These are phyloP conservation scores for Meandrina meandrites DNA, from an alignment of 92 coral and sea anemone genomes.

Conservation along the genomic window DNA sequence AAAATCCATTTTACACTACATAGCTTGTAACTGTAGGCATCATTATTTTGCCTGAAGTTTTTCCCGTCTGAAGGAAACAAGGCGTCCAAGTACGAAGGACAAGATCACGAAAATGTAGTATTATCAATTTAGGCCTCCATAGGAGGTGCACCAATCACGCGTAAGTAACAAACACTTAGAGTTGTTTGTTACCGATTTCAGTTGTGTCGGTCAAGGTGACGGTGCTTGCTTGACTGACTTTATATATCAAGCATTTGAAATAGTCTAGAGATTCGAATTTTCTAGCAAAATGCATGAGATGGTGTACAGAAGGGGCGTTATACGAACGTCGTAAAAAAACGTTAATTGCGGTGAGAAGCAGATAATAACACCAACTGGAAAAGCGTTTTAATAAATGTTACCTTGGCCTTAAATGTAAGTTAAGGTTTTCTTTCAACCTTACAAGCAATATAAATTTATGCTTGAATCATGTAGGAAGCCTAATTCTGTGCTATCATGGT, in stretches of 20 bases:
- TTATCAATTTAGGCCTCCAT: constrained; percentile 6
- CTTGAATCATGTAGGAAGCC: neutral
- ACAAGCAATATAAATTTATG: neutral
- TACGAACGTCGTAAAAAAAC: neutral
- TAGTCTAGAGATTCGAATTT: neutral
- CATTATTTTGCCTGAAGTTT: neutral
- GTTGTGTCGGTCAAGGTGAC: constrained; percentile 22
- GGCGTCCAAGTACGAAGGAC: neutral
- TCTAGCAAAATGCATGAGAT: neutral
- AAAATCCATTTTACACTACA: neutral
- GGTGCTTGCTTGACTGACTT: constrained; percentile 17
- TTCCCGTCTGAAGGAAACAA: neutral
- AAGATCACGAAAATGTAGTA: neutral
- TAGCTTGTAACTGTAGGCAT: neutral
- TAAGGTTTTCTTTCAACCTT: neutral
- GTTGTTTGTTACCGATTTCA: constrained; percentile 9
- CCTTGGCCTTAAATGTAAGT: neutral
- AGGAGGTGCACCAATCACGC: constrained; percentile 3
- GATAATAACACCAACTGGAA: neutral
- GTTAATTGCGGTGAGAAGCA: neutral
- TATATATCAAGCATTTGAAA: neutral
- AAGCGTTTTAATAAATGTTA: neutral
- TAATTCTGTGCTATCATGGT: neutral
- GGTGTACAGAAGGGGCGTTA: neutral
- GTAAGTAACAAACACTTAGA: constrained; percentile 9